Conservation (phyloP, 2,888 invertebrate genomes). For the Sesia bembeciformis region DNA sequence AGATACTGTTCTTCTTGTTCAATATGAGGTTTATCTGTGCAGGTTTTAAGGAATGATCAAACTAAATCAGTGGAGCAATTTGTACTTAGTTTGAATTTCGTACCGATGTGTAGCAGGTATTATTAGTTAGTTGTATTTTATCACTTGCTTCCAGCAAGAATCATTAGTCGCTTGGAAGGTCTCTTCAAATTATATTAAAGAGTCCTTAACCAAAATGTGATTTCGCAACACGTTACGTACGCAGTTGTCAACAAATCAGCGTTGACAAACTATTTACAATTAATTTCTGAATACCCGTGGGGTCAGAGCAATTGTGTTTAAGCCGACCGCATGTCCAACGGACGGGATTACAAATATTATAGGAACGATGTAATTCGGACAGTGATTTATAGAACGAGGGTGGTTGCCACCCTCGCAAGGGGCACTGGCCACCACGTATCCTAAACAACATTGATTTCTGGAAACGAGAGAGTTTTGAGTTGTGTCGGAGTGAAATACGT, state of each 20-base stretch:
- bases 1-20: no score
- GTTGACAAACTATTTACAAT: constrained; percentile 28
- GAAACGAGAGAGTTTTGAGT: constrained; percentile 34
- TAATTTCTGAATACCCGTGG: constrained; percentile 37
- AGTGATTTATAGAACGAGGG: constrained; percentile 73
- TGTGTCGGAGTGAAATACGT: not conserved
- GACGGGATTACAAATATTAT: constrained; percentile 53
- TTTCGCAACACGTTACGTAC: no score
- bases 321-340: constrained; percentile 41
- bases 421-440: constrained; percentile 43
- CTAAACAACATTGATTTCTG: constrained; percentile 69
- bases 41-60: no score
- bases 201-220: no score
- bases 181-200: no score
- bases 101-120: no score
- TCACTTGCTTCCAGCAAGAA: no score
- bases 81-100: no score
- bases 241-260: constrained; percentile 17
- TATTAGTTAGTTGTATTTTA: no score
- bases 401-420: constrained; percentile 56
- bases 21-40: no score
- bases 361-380: constrained; percentile 70
- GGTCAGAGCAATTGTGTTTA: constrained; percentile 42
- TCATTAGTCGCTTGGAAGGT: no score
- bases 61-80: no score